A percentile compares a stretch with the other conserved stretches of the same genome.
Evolutionary conservation across 2,888 invertebrate genomes (phyloP).

Genomic region (Xanthorhoe spadicearia): DNA sequence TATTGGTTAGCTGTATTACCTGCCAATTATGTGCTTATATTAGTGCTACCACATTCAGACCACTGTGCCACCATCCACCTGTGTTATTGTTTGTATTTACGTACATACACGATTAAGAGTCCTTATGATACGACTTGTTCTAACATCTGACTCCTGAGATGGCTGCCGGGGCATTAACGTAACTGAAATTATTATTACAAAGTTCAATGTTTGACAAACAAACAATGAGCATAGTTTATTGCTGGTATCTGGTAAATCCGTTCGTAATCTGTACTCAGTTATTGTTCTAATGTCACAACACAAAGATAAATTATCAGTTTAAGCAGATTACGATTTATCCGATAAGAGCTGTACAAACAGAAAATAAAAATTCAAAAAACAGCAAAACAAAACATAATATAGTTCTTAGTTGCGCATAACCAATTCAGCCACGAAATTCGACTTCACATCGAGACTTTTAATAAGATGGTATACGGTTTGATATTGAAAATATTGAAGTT

Average conservation of each 20-base stretch:
- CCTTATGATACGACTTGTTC: constrained; percentile 70
- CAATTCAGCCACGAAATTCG: no score
- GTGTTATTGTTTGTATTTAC: constrained; percentile 55
- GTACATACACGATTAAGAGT: constrained; percentile 81
- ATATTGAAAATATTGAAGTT: no score
- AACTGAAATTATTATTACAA: constrained; percentile 64
- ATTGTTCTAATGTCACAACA: neutral
- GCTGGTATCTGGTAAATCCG: neutral
- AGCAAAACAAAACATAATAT: no score
- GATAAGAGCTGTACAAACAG: no score
- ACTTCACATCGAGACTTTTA: no score
- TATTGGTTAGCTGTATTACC: neutral
- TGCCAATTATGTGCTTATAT: neutral
- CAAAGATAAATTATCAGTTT: neutral
- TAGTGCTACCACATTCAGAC: constrained; percentile 45
- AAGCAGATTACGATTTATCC: neutral
- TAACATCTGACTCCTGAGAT: constrained; percentile 62
- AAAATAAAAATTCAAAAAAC: no score
- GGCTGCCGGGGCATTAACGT: constrained; percentile 63
- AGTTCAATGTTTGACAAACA: neutral
- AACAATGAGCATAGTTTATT: neutral
- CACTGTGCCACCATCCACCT: constrained; percentile 45
- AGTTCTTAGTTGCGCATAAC: no score
- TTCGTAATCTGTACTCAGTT: neutral
- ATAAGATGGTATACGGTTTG: no score